These are phyloP conservation scores for Chloropsis hardwickii DNA, from an alignment of 2,113 vertebrate genomes.

Conservation along the genomic window DNA sequence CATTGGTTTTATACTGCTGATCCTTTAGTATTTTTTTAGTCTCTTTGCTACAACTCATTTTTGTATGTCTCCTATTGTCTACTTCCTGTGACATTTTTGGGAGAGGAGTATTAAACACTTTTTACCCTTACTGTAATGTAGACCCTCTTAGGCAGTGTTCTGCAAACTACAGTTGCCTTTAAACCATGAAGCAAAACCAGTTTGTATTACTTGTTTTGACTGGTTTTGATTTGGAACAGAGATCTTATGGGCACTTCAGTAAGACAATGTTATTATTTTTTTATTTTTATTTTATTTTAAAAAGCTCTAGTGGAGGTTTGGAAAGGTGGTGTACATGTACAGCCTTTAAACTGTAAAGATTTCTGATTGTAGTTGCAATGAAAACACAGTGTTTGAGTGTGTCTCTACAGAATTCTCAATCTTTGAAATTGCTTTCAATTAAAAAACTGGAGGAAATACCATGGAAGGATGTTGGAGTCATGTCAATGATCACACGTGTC, in stretches of 20 bases:
- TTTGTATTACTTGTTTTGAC: conserved; percentile 24
- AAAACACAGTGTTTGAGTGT: conserved; percentile 54
- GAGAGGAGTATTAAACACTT: background rate
- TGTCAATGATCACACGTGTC: background rate
- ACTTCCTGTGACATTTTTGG: background rate
- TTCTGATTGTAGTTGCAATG: conserved; percentile 59
- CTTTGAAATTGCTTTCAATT: conserved; percentile 14
- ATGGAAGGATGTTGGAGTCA: background rate
- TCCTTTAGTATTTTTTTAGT: conserved; percentile 47
- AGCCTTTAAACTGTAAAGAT: conserved; percentile 2
- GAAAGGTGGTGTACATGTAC: background rate
- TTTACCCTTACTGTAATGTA: conserved; percentile 22
- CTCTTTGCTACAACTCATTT: conserved; percentile 46
- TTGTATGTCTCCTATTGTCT: conserved; percentile 42
- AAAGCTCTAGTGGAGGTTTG: conserved; percentile 13
- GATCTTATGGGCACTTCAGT: conserved; percentile 23
- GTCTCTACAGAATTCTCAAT: background rate
- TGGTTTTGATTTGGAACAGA: conserved; percentile 26
- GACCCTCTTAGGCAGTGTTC: background rate
- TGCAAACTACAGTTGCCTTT: conserved; percentile 53
- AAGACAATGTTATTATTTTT: background rate
- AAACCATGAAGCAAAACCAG: conserved; percentile 11
- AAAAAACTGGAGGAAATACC: background rate
- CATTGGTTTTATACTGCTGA: conserved; percentile 23
- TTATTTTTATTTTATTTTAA: background rate